Percentiles rank a stretch among this genome's conserved stretches.
Evolutionary conservation across 2,797 vertebrate species (phyloP).

Genomic region (Rhyacichthys aspro): DNA sequence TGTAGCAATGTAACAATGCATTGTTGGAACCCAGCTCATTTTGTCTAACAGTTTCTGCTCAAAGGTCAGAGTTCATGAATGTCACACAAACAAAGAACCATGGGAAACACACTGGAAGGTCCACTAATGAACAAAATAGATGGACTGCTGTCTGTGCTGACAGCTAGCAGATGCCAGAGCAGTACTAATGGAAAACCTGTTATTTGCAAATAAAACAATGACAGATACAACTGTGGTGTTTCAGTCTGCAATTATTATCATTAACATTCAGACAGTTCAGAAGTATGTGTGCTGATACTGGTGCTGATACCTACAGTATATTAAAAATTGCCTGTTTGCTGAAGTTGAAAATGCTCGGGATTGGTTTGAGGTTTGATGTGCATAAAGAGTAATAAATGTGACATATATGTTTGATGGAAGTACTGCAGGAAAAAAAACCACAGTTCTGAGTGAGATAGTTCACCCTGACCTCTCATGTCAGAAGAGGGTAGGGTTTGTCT

Average conservation of each 20-base stretch:
- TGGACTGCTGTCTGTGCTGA: conserved; percentile 48
- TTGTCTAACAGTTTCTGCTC: conserved; percentile 63
- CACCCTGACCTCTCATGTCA: conserved; percentile 74
- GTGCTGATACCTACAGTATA: no score
- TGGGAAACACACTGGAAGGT: conserved; percentile 72
- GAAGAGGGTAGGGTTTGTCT: conserved; percentile 76
- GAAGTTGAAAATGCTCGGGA: no score
- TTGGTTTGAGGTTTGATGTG: no score
- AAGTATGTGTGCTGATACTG: no score
- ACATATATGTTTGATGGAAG: no score
- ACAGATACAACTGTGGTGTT: conserved; percentile 17
- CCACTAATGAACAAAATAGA: conserved; percentile 71
- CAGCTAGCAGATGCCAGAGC: conserved; percentile 40
- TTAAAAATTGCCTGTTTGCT: no score
- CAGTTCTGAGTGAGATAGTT: conserved; percentile 64
- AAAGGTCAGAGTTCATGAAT: conserved; percentile 68
- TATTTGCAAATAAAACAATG: conserved; percentile 16
- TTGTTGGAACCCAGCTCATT: conserved; percentile 57
- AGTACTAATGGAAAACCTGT: conserved; percentile 55
- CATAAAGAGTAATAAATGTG: no score
- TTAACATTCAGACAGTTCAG: background rate
- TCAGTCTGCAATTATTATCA: conserved; percentile 1
- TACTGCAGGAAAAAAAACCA: background rate
- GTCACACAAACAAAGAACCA: conserved; percentile 72
- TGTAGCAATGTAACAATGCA: conserved; percentile 27